A percentile compares a stretch with the other conserved stretches of the same genome.
These are phyloP conservation scores for Erethizon dorsatum DNA, from an alignment of 2,797 vertebrate genomes.

Conservation along the genomic window DNA sequence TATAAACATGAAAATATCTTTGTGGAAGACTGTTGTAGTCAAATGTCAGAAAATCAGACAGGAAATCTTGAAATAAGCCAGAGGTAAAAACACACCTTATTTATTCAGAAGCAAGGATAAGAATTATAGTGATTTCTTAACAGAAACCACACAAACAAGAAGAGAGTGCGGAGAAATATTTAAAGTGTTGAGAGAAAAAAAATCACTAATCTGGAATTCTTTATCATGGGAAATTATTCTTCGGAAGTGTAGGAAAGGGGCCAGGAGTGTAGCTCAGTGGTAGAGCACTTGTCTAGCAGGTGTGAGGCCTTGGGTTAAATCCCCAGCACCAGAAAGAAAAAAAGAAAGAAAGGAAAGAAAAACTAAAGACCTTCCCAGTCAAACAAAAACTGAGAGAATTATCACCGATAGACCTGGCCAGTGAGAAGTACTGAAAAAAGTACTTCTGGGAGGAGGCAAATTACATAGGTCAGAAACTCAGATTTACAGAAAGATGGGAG, in stretches of 20 bases:
- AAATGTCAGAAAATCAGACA: slow-evolving; percentile 44
- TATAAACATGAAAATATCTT: not conserved
- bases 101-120: slow-evolving; percentile 9
- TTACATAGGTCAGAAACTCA: not conserved
- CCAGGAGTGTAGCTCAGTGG: not conserved
- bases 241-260: not conserved
- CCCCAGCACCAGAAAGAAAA: not conserved
- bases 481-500: not conserved
- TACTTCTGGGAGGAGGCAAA: not conserved
- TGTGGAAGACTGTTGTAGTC: not conserved
- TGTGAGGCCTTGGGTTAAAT: not conserved
- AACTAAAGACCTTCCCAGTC: not conserved
- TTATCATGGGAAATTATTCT: not conserved
- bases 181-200: slow-evolving; percentile 5
- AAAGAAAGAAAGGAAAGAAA: not conserved
- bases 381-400: slow-evolving; percentile 52
- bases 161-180: slow-evolving; percentile 11
- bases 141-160: not conserved
- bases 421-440: not conserved
- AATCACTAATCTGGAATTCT: not conserved
- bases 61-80: slow-evolving; percentile 39
- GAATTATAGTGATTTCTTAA: slow-evolving; percentile 21
- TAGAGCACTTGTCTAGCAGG: not conserved
- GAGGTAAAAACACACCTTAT: not conserved
- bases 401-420: not conserved